Percentiles rank a stretch among this genome's conserved stretches.
Evolutionary conservation across 2,113 vertebrate species (phyloP).

Genomic region (Siniperca chuatsi): DNA sequence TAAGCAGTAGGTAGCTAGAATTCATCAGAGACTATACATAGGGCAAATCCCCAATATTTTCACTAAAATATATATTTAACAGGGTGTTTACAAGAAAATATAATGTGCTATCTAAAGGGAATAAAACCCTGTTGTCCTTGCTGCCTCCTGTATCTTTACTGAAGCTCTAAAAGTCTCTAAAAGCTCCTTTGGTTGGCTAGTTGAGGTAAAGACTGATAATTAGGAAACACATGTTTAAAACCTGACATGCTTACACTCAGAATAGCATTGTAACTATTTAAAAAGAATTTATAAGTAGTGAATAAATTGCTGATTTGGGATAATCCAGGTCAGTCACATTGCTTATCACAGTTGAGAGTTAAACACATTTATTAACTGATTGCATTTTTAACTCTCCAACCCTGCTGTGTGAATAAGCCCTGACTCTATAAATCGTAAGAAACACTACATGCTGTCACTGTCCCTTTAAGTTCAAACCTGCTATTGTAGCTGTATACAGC

Average conservation of each 20-base stretch:
- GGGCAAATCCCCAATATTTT: constrained; percentile 1
- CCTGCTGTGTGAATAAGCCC: constrained; percentile 26
- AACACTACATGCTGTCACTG: constrained; percentile 23
- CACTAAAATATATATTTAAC: constrained; percentile 15
- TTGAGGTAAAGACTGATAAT: constrained; percentile 33
- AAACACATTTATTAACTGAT: not conserved
- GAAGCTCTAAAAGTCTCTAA: not conserved
- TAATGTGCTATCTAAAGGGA: constrained; percentile 22
- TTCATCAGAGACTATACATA: not conserved
- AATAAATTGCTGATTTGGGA: constrained; percentile 12
- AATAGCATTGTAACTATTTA: not conserved
- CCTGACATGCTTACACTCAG: constrained; percentile 2
- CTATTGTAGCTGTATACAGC: constrained; percentile 49
- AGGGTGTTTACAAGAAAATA: constrained; percentile 18
- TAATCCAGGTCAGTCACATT: not conserved
- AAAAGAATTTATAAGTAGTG: not conserved
- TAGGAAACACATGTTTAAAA: constrained; percentile 13
- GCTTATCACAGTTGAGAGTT: not conserved
- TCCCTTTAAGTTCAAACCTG: constrained; percentile 57
- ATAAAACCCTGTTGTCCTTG: constrained; percentile 11
- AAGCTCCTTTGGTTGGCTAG: constrained; percentile 29
- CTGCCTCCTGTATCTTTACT: not conserved
- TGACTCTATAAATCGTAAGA: not conserved
- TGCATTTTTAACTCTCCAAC: constrained; percentile 1
- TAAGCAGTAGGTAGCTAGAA: constrained; percentile 29